Percentiles rank a stretch among this genome's conserved stretches.
Evolutionary conservation across 1,140 invertebrate genomes (phyloP).

Genomic region (Drosophila biarmipes): DNA sequence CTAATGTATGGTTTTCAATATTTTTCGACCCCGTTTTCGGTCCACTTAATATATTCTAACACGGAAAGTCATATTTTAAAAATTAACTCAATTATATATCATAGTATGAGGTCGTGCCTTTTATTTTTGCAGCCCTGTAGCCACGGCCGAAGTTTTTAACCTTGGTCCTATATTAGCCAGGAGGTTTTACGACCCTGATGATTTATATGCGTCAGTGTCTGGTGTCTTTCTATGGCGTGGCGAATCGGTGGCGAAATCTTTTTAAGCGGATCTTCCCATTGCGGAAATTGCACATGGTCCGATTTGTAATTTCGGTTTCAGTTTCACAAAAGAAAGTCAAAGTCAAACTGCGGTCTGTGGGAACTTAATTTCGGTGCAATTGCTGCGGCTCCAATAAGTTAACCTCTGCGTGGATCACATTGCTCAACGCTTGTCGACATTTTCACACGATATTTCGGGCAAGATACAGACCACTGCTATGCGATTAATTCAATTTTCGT

Average conservation of each 20-base stretch:
- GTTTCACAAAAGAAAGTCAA: conserved; percentile 68
- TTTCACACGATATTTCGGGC: conserved; percentile 73
- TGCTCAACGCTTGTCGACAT: conserved; percentile 20
- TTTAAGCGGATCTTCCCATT: conserved; percentile 33
- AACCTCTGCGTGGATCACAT: conserved; percentile 15
- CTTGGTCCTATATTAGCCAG: conserved; percentile 14
- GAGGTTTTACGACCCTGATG: conserved; percentile 45
- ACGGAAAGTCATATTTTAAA: no score
- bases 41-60: no score
- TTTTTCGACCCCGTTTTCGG: no score
- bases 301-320: conserved; percentile 50
- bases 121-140: conserved; percentile 26
- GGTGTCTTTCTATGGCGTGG: conserved; percentile 60
- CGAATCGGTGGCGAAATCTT: conserved; percentile 48
- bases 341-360: conserved; percentile 42
- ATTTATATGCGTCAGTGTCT: conserved; percentile 43
- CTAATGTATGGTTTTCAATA: no score
- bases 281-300: conserved; percentile 63
- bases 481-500: conserved; percentile 70
- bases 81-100: no score
- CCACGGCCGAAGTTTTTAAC: conserved; percentile 40
- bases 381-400: conserved; percentile 15
- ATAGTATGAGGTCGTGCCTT: no score
- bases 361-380: conserved; percentile 41
- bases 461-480: conserved; percentile 49